These are phyloP conservation scores for Acronicta psi DNA, from an alignment of 2,888 invertebrate genomes.

Conservation along the genomic window DNA sequence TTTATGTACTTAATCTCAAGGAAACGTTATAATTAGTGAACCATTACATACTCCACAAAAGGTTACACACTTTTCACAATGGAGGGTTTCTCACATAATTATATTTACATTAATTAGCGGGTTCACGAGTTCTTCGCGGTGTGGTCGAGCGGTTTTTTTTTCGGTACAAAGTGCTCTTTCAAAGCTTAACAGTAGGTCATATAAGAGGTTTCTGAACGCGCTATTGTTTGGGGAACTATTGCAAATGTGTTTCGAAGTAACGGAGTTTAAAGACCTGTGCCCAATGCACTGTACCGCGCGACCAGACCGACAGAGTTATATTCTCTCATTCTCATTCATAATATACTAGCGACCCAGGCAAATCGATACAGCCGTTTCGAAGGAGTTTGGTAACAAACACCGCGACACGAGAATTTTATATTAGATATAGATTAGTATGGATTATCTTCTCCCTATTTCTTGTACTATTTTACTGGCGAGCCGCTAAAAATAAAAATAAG, in stretches of 20 bases:
- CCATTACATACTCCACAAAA: slow-evolving; percentile 8
- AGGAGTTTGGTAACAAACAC: no score
- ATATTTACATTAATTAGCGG: slow-evolving; percentile 10
- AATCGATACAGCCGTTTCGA: no score
- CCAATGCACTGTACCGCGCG: no score
- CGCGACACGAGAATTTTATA: no score
- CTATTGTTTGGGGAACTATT: background rate
- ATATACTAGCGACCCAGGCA: no score
- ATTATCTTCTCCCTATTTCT: no score
- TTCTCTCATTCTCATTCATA: no score
- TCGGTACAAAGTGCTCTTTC: background rate
- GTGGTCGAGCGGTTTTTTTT: background rate
- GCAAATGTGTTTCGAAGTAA: background rate
- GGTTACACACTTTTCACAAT: slow-evolving; percentile 10
- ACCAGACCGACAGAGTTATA: no score
- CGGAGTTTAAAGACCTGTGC: background rate
- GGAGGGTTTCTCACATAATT: slow-evolving; percentile 14
- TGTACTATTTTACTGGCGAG: no score
- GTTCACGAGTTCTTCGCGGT: slow-evolving; percentile 1
- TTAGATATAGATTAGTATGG: no score
- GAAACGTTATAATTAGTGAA: slow-evolving; percentile 1
- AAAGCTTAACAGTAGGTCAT: background rate
- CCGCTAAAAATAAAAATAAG: no score
- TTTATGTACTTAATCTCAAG: background rate
- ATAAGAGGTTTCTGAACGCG: background rate